phyloP scores from a whole-genome alignment of 2,113 vertebrate genomes.

The Phalacrocorax carbo region DNA sequence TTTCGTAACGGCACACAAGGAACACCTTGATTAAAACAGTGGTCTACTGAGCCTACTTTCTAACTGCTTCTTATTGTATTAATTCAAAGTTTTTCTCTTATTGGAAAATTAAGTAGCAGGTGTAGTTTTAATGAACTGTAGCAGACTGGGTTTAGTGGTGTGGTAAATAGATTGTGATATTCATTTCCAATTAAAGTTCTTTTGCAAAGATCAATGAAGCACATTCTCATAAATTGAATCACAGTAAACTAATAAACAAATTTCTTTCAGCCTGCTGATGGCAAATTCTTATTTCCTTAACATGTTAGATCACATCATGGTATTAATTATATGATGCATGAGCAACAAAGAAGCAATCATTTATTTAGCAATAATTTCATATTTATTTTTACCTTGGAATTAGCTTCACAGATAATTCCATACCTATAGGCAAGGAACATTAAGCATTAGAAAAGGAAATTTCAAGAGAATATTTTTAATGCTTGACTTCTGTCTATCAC shows the following conservation, averaged over 20 bases:
- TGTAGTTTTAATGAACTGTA: conserved; percentile 78
- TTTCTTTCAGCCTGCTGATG: conserved; percentile 66
- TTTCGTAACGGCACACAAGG: neutral
- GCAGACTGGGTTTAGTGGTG: conserved; percentile 70
- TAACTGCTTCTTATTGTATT: conserved; percentile 43
- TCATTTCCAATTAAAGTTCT: conserved; percentile 83
- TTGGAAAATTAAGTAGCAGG: conserved; percentile 75
- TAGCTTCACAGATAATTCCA: conserved; percentile 39
- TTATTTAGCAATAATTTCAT: conserved; percentile 56
- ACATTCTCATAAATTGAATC: conserved; percentile 80
- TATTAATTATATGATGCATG: conserved; percentile 77
- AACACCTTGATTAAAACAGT: neutral
- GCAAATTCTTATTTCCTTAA: conserved; percentile 75
- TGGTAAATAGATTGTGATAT: conserved; percentile 80
- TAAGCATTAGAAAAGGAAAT: conserved; percentile 18
- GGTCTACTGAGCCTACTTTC: neutral
- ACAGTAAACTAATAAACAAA: conserved; percentile 80
- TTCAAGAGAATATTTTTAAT: conserved; percentile 31
- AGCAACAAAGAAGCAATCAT: conserved; percentile 62
- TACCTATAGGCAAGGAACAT: conserved; percentile 1
- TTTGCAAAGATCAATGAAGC: conserved; percentile 81
- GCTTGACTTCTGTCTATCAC: conserved; percentile 22
- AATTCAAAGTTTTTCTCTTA: conserved; percentile 62
- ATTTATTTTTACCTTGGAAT: conserved; percentile 41
- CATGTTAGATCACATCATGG: conserved; percentile 73